phyloP scores from a whole-genome alignment of 2,797 vertebrate genomes.

The Austrolebias charrua region DNA sequence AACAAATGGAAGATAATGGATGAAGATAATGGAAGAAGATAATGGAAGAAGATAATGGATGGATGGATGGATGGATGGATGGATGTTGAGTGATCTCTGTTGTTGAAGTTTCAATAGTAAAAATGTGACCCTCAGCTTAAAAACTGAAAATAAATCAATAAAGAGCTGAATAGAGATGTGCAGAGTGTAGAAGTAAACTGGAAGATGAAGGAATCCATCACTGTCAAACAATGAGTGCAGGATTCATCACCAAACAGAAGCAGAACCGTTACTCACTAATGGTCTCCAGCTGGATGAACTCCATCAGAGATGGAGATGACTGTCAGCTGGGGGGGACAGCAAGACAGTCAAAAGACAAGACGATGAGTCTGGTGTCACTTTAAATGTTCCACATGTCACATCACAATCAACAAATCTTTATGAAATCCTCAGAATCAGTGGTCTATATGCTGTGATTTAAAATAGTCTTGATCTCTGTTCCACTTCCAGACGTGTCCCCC shows the following conservation, averaged over 20 bases:
- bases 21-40: background rate
- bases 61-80: too few relatives aligned
- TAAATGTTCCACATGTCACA: conserved; percentile 30
- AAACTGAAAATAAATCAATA: background rate
- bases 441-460: conserved; percentile 16
- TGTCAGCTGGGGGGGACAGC: conserved; percentile 22
- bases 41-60: conserved; percentile 14
- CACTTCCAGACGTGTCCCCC: background rate
- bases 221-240: conserved; percentile 57
- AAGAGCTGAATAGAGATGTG: conserved; percentile 14
- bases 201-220: conserved; percentile 57
- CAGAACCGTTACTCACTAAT: conserved; percentile 52
- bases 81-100: too few relatives aligned
- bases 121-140: conserved; percentile 14
- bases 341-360: conserved; percentile 42
- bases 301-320: conserved; percentile 52
- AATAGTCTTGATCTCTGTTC: conserved; percentile 1
- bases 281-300: conserved; percentile 43
- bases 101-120: conserved; percentile 1
- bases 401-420: conserved; percentile 46
- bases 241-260: conserved; percentile 62
- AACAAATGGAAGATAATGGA: too few relatives aligned
- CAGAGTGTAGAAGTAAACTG: conserved; percentile 33
- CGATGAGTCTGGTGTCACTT: conserved; percentile 41
- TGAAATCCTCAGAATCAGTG: conserved; percentile 34